A percentile compares a stretch with the other conserved stretches of the same genome.
These are phyloP conservation scores for Pseudoips prasinana DNA, from an alignment of 2,888 invertebrate genomes.

Conservation along the genomic window DNA sequence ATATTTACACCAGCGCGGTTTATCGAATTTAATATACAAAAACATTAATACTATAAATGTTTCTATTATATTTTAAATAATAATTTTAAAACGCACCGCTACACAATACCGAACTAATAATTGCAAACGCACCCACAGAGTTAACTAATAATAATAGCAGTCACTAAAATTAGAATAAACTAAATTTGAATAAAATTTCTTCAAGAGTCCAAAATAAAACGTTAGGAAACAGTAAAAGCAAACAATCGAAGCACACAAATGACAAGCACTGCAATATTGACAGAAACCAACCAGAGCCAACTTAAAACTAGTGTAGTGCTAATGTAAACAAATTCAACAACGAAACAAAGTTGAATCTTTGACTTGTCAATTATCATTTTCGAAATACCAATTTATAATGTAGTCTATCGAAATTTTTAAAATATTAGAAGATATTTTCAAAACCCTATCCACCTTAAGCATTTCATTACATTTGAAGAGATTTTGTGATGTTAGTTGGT, in stretches of 20 bases:
- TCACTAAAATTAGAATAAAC: slow-evolving; percentile 31
- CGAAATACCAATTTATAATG: too few species aligned
- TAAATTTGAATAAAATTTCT: slow-evolving; percentile 39
- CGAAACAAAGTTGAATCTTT: too few species aligned
- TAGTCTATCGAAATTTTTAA: too few species aligned
- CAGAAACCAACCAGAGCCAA: slow-evolving; percentile 37
- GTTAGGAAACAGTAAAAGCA: slow-evolving; percentile 61
- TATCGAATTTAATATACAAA: slow-evolving; percentile 10
- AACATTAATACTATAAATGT: slow-evolving; percentile 18
- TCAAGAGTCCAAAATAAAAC: slow-evolving; percentile 55
- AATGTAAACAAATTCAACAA: neutral
- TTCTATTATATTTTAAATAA: slow-evolving; percentile 27
- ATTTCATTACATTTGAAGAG: too few species aligned
- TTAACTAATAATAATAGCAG: slow-evolving; percentile 22
- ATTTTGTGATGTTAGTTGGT: too few species aligned
- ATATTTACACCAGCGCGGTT: slow-evolving; percentile 39
- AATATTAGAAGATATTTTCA: too few species aligned
- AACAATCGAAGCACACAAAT: slow-evolving; percentile 73
- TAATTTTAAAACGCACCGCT: slow-evolving; percentile 30
- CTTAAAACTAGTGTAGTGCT: slow-evolving; percentile 3
- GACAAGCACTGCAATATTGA: slow-evolving; percentile 50
- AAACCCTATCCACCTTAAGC: too few species aligned
- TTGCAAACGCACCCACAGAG: slow-evolving; percentile 31
- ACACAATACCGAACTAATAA: slow-evolving; percentile 30
- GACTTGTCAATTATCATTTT: too few species aligned